Base-by-base conservation (phyloP, 2,888 invertebrate genomes). In the Embidobia sp. region DNA sequence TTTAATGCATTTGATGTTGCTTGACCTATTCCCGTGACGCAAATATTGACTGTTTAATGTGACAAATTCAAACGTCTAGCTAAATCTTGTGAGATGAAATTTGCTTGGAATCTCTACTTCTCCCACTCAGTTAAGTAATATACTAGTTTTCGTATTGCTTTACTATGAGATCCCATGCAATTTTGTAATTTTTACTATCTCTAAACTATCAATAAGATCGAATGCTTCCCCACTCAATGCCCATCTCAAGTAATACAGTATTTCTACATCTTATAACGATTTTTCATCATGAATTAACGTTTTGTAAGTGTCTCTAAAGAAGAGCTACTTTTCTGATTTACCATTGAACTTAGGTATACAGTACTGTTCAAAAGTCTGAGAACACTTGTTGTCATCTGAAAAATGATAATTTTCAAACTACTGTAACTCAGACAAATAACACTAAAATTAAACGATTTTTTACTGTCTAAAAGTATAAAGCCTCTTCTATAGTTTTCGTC, bases 111-210 rank as follows among this genome's bases (percentile, higher is more conserved):
- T 1, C 35, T n/a, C n/a, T n/a, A n/a, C n/a, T n/a, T n/a, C n/a
- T n/a, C n/a, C n/a, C n/a, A n/a, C n/a, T n/a, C n/a, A n/a, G n/a
- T n/a, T n/a, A n/a, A n/a, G n/a, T n/a, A n/a, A n/a, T n/a, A n/a
- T n/a, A n/a, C n/a, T n/a, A n/a, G 48, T 81, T 73, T 2, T 80
- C 78, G 27, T 49, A 81, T 2, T 78, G 37, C 11, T 22, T 22
- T 10, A 22, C 0, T 16, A 44, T 44, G 1, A 31, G 0, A 6
- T 7, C 13, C 44, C 44, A 44, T 0, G 44, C 22, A 8, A 44
- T 11, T 5, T 11, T 6, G 26, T 44, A 44, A 44, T 22, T 44
- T 22, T 44, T 22, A 0, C 11, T 7, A 40, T 48, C 16, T 29
- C 48, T 0, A 29, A 8, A 11, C 2, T 2, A 15, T 48, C 29